Evolutionary conservation across 2,888 invertebrate genomes (phyloP), one percentile per base, ranked within the genome.

Genomic region (Aspidiotus destructor): DNA sequence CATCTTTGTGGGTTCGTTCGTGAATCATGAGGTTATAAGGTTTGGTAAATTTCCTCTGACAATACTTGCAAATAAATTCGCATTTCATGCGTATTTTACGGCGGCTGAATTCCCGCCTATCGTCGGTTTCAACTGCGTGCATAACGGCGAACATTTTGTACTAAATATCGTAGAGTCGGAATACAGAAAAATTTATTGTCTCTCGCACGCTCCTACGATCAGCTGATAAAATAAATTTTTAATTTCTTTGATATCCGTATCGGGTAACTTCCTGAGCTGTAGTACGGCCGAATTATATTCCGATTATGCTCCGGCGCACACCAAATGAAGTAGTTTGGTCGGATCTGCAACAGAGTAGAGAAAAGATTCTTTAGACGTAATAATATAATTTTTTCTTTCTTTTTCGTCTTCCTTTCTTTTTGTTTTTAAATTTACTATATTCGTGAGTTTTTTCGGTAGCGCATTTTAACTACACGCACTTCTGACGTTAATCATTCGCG

Each of bases 1-100:
- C 96, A 78, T 95, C 93, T 80, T 94, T 94, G 83, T 98, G 97
- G 75, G 95, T 96, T 79, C 96, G 85, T 80, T 97, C 97, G 84
- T 98, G 97, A 76, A 98, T 97, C 85, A 97, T 87, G 78, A 98
- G 84, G 81, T 98, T 98, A 84, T 98, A 98, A 74, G 92, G 90
- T 82, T 98, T 98, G 77, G 94, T 96, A 84, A 98, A 98, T 79
- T 95, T 87, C 77, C 97, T 86, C 80, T 91, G 91, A 83, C 97
- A 98, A 82, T 90, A 97, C 80, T 92, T 92, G 86, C 97, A 98
- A 78, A 97, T 92, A 81, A 93, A 97, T 82, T 97, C 95, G 83
- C 95, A 95, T 83, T 95, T 94, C 77, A 89, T 86, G 78, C 91
- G 84, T 87, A 89, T 88, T 82, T 88, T 88, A 81, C 88, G 86